phyloP scores from a whole-genome alignment of 1,140 invertebrate species.

The Tachypleus tridentatus region DNA sequence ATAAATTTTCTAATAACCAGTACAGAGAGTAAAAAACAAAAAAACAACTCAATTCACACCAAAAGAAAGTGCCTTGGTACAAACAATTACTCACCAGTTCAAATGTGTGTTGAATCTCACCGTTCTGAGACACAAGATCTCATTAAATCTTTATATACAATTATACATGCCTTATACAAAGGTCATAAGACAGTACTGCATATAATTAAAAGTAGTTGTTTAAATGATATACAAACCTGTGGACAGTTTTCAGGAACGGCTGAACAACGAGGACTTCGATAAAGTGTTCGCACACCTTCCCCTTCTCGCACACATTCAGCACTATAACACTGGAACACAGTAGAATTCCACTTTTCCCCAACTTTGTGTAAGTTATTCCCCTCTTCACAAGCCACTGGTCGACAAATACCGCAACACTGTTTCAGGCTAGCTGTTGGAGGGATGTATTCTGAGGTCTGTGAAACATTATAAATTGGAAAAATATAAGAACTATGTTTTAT shows the following conservation, averaged over 20 bases:
- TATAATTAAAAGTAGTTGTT: too few relatives aligned
- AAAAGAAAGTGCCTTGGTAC: too few relatives aligned
- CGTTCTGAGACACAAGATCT: too few relatives aligned
- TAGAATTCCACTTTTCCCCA: slow-evolving; percentile 2
- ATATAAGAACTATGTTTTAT: too few relatives aligned
- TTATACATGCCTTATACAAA: too few relatives aligned
- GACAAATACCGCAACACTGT: background rate
- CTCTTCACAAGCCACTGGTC: slow-evolving; percentile 35
- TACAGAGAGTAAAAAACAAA: too few relatives aligned
- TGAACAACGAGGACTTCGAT: slow-evolving; percentile 16
- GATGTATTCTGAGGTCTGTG: background rate
- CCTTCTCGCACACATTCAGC: slow-evolving; percentile 12
- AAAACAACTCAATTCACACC: too few relatives aligned
- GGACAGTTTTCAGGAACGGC: slow-evolving; percentile 14
- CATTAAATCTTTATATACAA: too few relatives aligned
- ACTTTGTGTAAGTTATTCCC: slow-evolving; percentile 20
- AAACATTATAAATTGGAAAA: background rate
- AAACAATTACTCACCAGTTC: too few relatives aligned
- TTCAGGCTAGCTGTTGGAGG: background rate
- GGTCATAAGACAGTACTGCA: too few relatives aligned
- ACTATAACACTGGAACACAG: background rate
- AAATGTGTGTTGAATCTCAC: too few relatives aligned
- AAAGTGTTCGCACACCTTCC: slow-evolving; percentile 18
- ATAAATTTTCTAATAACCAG: too few relatives aligned
- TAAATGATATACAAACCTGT: background rate